A percentile compares a stretch with the other conserved stretches of the same genome.
These are phyloP conservation scores for Cyrtorhinus lividipennis DNA, from an alignment of 1,140 invertebrate species.

Conservation along the genomic window DNA sequence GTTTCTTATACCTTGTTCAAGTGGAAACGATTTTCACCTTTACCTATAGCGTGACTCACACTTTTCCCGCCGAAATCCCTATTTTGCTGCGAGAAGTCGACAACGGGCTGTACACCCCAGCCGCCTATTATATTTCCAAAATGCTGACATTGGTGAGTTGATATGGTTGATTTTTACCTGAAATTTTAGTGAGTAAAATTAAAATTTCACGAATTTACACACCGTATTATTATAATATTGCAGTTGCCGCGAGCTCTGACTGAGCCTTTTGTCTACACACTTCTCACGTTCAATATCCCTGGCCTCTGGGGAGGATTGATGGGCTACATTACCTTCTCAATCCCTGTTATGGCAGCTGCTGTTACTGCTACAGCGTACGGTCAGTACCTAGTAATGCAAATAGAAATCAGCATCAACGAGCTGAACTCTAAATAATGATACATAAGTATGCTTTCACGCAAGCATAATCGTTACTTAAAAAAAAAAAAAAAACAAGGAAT, in stretches of 20 bases:
- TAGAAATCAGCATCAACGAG: too few species aligned
- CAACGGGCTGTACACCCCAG: slow-evolving; percentile 45
- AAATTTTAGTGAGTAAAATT: too few species aligned
- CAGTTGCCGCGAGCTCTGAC: slow-evolving; percentile 46
- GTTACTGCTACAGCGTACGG: slow-evolving; percentile 34
- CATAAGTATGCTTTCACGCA: too few species aligned
- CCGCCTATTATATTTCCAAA: slow-evolving; percentile 53
- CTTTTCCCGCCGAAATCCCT: slow-evolving; percentile 50
- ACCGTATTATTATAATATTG: too few species aligned
- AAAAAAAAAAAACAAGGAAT: too few species aligned
- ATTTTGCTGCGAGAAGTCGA: slow-evolving; percentile 48
- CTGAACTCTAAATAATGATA: too few species aligned
- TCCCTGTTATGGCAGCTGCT: slow-evolving; percentile 32
- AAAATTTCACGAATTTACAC: too few species aligned
- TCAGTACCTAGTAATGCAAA: too few species aligned
- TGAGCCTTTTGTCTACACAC: slow-evolving; percentile 41
- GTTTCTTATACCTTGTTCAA: slow-evolving; percentile 47
- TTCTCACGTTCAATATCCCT: slow-evolving; percentile 38
- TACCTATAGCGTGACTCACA: slow-evolving; percentile 49
- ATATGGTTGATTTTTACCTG: too few species aligned
- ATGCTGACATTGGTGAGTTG: slow-evolving; percentile 46
- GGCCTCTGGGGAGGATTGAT: slow-evolving; percentile 31
- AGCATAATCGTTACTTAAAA: too few species aligned
- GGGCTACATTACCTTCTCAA: slow-evolving; percentile 27
- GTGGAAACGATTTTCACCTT: slow-evolving; percentile 55